A percentile compares a stretch with the other conserved stretches of the same genome.
phyloP scores from a whole-genome alignment of 2,113 vertebrate species.

The Rhadina sibilatrix region DNA sequence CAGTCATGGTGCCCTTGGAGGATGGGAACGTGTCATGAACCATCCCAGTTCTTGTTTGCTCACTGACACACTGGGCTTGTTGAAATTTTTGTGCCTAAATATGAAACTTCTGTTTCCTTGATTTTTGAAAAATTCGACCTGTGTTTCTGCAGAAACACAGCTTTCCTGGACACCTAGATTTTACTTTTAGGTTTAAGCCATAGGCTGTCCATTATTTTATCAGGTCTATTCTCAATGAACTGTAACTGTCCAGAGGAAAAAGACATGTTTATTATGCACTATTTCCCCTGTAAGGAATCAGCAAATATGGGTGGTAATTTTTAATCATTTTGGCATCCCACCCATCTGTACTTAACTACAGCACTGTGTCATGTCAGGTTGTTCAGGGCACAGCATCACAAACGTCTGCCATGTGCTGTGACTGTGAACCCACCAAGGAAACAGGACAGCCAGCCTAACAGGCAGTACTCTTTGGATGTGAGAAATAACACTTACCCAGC shows the following conservation, averaged over 20 bases:
- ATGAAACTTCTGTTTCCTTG: background rate
- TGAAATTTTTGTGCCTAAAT: background rate
- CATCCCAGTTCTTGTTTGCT: rapidly evolving
- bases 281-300: background rate
- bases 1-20: background rate
- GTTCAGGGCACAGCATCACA: background rate
- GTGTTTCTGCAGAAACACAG: background rate
- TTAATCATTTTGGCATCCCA: background rate
- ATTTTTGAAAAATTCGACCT: background rate
- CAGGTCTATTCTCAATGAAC: background rate
- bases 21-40: background rate
- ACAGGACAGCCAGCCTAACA: background rate
- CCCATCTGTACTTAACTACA: background rate
- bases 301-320: background rate
- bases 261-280: background rate
- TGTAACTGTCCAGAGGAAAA: background rate
- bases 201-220: background rate
- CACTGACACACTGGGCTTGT: rapidly evolving
- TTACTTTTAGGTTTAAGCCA: background rate
- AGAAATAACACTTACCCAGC: background rate
- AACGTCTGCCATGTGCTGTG: background rate
- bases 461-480: background rate
- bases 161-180: background rate
- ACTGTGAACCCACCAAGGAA: background rate
- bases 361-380: background rate